Conservation (phyloP, 2,888 invertebrate genomes). For the Ectemnius lituratus region DNA sequence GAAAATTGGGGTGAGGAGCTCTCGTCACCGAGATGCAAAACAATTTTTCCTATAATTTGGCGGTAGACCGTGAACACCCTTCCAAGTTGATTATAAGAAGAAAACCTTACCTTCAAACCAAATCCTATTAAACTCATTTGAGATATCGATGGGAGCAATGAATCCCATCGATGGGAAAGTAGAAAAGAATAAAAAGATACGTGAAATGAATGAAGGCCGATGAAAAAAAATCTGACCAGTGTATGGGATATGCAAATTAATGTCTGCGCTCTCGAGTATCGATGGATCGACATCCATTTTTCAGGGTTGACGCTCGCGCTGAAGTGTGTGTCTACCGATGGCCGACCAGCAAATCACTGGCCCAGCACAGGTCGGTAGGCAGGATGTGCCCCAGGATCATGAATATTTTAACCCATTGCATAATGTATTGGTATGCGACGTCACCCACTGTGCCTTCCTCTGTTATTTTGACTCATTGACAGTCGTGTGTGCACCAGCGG, state of each 20-base stretch:
- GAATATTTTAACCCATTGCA: constrained; percentile 58
- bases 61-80: too few species aligned
- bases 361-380: constrained; percentile 36
- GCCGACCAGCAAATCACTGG: constrained; percentile 44
- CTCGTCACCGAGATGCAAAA: background rate
- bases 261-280: constrained; percentile 6
- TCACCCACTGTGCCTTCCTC: constrained; percentile 50
- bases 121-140: constrained; percentile 2
- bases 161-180: background rate
- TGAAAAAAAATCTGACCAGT: constrained; percentile 2
- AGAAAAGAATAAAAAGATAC: too few species aligned
- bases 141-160: constrained; percentile 14
- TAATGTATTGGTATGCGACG: constrained; percentile 53
- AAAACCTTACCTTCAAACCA: too few species aligned
- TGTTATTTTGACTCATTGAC: constrained; percentile 45
- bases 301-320: constrained; percentile 15
- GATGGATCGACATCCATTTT: constrained; percentile 30
- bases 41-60: background rate
- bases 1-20: background rate
- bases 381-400: constrained; percentile 50
- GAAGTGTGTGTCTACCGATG: constrained; percentile 29
- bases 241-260: constrained; percentile 1
- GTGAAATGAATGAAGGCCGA: constrained; percentile 12
- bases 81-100: too few species aligned
- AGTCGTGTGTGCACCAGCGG: background rate